phyloP scores from a whole-genome alignment of 1,140 invertebrate species.

The Drosophila watanabei region DNA sequence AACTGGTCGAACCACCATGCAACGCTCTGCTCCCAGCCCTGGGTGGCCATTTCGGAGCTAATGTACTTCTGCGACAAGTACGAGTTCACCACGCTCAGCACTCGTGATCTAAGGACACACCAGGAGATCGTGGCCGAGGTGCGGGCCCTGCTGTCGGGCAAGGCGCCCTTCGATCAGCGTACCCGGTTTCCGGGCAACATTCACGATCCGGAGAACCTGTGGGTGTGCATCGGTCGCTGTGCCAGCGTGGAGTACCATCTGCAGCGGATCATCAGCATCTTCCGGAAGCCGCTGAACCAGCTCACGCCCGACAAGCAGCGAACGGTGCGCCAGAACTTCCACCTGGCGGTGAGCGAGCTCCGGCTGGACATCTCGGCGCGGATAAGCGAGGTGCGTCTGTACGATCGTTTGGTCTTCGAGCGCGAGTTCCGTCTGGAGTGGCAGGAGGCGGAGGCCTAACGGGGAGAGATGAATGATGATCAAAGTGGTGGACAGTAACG shows the following conservation, averaged over 20 bases:
- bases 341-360: constrained; percentile 76
- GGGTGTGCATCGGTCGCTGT: constrained; percentile 79
- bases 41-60: constrained; percentile 80
- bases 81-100: constrained; percentile 74
- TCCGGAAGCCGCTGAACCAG: constrained; percentile 73
- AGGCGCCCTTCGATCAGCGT: constrained; percentile 72
- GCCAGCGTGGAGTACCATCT: constrained; percentile 80
- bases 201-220: constrained; percentile 80
- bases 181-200: constrained; percentile 80
- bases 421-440: constrained; percentile 79
- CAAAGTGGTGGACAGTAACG: constrained; percentile 56
- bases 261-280: constrained; percentile 75
- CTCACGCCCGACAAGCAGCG: constrained; percentile 77
- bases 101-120: constrained; percentile 63
- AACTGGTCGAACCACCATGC: constrained; percentile 73
- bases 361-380: constrained; percentile 80
- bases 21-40: constrained; percentile 64
- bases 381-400: constrained; percentile 75
- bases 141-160: constrained; percentile 56
- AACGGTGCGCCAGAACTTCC: constrained; percentile 76
- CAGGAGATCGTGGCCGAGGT: constrained; percentile 77
- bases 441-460: constrained; percentile 67
- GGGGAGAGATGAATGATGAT: neutral
- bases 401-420: constrained; percentile 78
- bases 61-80: constrained; percentile 83